Percentiles rank a stretch among this genome's conserved stretches.
phyloP scores from a whole-genome alignment of 2,797 vertebrate species.

The Argya squamiceps region DNA sequence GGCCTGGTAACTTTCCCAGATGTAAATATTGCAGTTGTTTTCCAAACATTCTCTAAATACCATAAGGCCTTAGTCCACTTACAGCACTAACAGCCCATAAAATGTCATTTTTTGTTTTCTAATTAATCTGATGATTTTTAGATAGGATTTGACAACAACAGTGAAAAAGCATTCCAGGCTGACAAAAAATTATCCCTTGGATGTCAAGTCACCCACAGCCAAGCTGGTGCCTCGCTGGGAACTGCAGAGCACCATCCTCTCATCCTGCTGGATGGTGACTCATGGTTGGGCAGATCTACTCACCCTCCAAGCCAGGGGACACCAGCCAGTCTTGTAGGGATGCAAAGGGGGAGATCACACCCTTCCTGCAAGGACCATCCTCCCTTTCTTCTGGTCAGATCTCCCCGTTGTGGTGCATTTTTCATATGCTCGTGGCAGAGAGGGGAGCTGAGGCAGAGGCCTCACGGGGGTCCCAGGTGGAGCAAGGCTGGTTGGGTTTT shows the following conservation, averaged over 20 bases:
- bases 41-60: slow-evolving; percentile 47
- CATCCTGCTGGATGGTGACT: neutral
- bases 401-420: neutral
- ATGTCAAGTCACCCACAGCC: neutral
- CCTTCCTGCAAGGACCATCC: neutral
- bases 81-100: slow-evolving; percentile 51
- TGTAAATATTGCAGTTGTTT: slow-evolving; percentile 24
- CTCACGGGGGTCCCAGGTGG: fast-evolving
- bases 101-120: slow-evolving; percentile 64
- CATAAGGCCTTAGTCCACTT: slow-evolving; percentile 34
- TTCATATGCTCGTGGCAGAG: fast-evolving
- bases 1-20: neutral
- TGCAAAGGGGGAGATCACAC: fast-evolving
- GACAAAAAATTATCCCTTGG: neutral
- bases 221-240: fast-evolving
- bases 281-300: neutral
- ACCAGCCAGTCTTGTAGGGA: neutral
- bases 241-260: neutral
- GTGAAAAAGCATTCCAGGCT: neutral
- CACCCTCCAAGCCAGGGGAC: neutral
- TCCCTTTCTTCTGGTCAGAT: neutral
- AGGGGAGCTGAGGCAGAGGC: neutral
- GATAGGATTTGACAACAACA: slow-evolving; percentile 19
- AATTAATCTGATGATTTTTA: slow-evolving; percentile 48
- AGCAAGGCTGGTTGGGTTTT: neutral